phyloP scores from a whole-genome alignment of 2,888 invertebrate genomes.

The Glyphotaelius pellucidus region DNA sequence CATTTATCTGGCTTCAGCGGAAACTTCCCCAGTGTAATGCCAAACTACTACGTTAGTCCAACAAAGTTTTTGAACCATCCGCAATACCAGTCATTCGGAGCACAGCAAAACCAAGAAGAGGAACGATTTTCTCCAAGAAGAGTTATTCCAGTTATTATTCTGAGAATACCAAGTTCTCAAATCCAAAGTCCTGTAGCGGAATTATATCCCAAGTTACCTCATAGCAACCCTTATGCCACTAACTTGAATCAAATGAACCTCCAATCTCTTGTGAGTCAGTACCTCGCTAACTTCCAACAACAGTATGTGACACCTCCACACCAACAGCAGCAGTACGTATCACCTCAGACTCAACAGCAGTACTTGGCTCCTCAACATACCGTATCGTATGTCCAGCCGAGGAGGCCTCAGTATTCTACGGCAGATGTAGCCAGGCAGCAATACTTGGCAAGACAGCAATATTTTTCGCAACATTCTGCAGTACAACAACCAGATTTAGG shows the following conservation, averaged over 20 bases:
- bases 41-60: constrained; percentile 75
- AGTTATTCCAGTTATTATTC: constrained; percentile 78
- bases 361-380: constrained; percentile 32
- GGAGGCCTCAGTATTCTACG: constrained; percentile 16
- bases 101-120: constrained; percentile 73
- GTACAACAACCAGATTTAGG: background rate
- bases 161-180: constrained; percentile 79
- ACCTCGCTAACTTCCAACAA: constrained; percentile 73
- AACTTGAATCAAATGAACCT: constrained; percentile 78
- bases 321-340: constrained; percentile 40
- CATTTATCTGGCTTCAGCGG: constrained; percentile 74
- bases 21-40: constrained; percentile 75
- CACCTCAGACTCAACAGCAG: constrained; percentile 41
- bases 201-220: constrained; percentile 78
- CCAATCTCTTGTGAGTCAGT: constrained; percentile 77
- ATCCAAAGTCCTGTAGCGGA: constrained; percentile 76
- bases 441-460: constrained; percentile 26
- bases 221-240: constrained; percentile 76
- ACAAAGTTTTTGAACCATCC: constrained; percentile 74
- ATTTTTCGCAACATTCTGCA: background rate
- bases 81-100: constrained; percentile 75
- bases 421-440: constrained; percentile 48
- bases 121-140: constrained; percentile 71
- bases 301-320: constrained; percentile 69
- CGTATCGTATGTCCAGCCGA: constrained; percentile 23